phyloP scores from a whole-genome alignment of 2,888 invertebrate genomes.

The Acanthosepion esculentum region DNA sequence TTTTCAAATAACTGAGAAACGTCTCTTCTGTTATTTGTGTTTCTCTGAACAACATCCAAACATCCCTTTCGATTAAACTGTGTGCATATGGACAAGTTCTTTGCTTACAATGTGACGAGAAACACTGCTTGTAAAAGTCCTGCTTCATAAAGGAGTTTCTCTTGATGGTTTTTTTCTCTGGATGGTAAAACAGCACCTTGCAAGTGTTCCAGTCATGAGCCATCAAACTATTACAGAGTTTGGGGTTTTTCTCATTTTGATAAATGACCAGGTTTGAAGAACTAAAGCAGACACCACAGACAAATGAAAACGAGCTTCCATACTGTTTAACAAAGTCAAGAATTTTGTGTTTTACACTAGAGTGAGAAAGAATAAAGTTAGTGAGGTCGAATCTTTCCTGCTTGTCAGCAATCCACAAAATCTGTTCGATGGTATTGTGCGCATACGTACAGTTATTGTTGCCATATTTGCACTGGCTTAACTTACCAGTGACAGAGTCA shows the following conservation, averaged over 20 bases:
- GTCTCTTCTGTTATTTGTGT: slow-evolving; percentile 61
- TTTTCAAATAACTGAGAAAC: slow-evolving; percentile 55
- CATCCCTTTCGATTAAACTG: slow-evolving; percentile 69
- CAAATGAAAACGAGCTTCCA: neutral
- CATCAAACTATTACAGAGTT: neutral
- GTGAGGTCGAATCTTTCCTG: neutral
- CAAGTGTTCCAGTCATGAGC: neutral
- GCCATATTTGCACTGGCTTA: neutral
- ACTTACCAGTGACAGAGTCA: neutral
- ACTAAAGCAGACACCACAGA: neutral
- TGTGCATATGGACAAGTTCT: slow-evolving; percentile 66
- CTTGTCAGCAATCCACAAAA: neutral
- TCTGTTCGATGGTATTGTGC: neutral
- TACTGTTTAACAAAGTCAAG: neutral
- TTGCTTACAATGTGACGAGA: neutral
- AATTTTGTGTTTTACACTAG: neutral
- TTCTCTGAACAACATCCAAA: slow-evolving; percentile 72
- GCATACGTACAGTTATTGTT: neutral
- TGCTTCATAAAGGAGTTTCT: neutral
- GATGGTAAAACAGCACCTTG: neutral
- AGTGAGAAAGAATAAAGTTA: neutral
- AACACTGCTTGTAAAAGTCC: neutral
- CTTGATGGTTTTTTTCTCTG: neutral
- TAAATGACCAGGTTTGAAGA: neutral
- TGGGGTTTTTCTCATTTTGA: neutral